A percentile compares a stretch with the other conserved stretches of the same genome.
Evolutionary conservation across 64 coral and sea anemone genomes (phyloP).

Genomic region (Actinia equina): DNA sequence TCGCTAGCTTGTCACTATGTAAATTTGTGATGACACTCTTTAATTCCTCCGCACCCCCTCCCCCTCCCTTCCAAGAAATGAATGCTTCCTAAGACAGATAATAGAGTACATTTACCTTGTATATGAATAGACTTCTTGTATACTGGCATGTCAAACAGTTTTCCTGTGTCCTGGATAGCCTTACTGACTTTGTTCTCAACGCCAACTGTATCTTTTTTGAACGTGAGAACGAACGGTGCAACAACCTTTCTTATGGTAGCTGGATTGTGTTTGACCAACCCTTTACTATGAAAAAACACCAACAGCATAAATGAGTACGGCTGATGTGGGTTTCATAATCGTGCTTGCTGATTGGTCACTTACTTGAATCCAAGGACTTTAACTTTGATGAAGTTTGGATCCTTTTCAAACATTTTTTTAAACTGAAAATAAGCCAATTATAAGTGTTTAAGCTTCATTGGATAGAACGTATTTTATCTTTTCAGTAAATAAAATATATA

Average conservation of each 20-base stretch:
- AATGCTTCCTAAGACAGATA: no score
- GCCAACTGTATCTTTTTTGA: constrained; percentile 24
- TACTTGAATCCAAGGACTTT: constrained; percentile 49
- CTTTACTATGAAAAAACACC: constrained; percentile 23
- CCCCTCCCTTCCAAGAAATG: no score
- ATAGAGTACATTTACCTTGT: constrained; percentile 10
- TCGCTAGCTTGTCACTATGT: no score
- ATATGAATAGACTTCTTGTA: constrained; percentile 53
- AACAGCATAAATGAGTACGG: background rate
- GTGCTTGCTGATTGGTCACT: background rate
- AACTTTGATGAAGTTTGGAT: constrained; percentile 41
- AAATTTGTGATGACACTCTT: no score
- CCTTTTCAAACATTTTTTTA: constrained; percentile 45
- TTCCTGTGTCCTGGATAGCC: constrained; percentile 13
- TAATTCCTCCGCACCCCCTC: no score
- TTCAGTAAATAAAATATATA: background rate
- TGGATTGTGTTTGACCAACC: constrained; percentile 57
- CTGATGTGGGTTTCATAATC: no score
- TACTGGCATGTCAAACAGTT: constrained; percentile 64
- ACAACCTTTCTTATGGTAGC: constrained; percentile 56
- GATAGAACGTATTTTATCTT: background rate
- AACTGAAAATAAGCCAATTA: constrained; percentile 14
- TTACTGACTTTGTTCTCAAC: constrained; percentile 26
- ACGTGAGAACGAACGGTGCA: constrained; percentile 47
- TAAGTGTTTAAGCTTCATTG: no score